Conservation (phyloP, 23 tunicate species). For the Clavelina lepadiformis region DNA sequence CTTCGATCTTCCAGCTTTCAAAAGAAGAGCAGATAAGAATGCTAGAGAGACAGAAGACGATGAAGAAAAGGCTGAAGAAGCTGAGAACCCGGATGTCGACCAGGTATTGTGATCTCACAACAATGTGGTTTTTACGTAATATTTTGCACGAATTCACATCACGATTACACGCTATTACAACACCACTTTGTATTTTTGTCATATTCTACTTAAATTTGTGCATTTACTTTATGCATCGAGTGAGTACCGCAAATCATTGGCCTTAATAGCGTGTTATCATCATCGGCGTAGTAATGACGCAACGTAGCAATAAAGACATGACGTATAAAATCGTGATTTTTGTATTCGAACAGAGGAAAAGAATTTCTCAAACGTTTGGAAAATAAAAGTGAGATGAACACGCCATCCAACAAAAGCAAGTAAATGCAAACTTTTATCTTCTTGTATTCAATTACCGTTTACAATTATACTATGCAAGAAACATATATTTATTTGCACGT, state of each 20-base stretch:
- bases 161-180: too few species aligned
- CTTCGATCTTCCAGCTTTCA: neutral
- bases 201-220: too few species aligned
- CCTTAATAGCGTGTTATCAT: too few species aligned
- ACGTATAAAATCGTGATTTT: neutral
- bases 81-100: slow-evolving; percentile 52
- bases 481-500: neutral
- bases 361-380: slow-evolving; percentile 63
- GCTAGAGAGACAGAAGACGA: slow-evolving; percentile 51
- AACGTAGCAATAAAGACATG: too few species aligned
- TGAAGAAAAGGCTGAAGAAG: slow-evolving; percentile 80
- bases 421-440: too few species aligned
- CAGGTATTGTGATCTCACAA: slow-evolving; percentile 22
- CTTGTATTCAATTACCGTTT: too few species aligned
- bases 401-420: slow-evolving; percentile 50
- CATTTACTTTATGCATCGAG: too few species aligned
- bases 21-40: slow-evolving; percentile 32
- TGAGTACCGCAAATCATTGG: too few species aligned
- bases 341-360: slow-evolving; percentile 31
- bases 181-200: too few species aligned
- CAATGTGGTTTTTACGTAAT: neutral
- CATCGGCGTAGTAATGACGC: too few species aligned
- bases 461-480: neutral
- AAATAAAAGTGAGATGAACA: slow-evolving; percentile 5
- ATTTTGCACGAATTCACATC: slow-evolving; percentile 5